phyloP scores from a whole-genome alignment of 2,113 vertebrate species.

The Oriolus oriolus region DNA sequence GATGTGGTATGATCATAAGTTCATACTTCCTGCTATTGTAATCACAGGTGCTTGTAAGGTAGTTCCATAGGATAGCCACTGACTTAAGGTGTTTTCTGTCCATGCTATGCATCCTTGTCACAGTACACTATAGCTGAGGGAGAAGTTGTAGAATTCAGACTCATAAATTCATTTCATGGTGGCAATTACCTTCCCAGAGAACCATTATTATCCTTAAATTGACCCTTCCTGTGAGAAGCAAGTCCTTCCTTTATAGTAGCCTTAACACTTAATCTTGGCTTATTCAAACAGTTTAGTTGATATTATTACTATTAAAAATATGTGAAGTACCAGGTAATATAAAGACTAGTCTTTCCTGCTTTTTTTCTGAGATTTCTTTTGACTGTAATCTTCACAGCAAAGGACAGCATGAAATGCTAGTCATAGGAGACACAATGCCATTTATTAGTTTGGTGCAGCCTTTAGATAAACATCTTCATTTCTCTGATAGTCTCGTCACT shows the following conservation, averaged over 20 bases:
- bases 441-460: neutral
- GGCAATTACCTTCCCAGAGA: neutral
- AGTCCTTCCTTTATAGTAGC: neutral
- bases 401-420: neutral
- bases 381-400: neutral
- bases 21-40: neutral
- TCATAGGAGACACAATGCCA: neutral
- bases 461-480: neutral
- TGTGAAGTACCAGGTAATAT: neutral
- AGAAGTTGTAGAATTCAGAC: neutral
- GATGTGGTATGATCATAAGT: neutral
- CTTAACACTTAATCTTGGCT: neutral
- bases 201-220: neutral
- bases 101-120: neutral
- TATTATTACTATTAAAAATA: neutral
- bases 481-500: neutral
- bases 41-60: neutral
- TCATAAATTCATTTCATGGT: neutral
- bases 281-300: neutral
- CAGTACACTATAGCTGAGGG: neutral
- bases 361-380: neutral
- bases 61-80: neutral
- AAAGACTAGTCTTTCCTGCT: neutral
- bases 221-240: neutral
- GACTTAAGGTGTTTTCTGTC: neutral